Evolutionary conservation across 1,140 invertebrate genomes (phyloP).

Genomic region (Diuraphis noxia): DNA sequence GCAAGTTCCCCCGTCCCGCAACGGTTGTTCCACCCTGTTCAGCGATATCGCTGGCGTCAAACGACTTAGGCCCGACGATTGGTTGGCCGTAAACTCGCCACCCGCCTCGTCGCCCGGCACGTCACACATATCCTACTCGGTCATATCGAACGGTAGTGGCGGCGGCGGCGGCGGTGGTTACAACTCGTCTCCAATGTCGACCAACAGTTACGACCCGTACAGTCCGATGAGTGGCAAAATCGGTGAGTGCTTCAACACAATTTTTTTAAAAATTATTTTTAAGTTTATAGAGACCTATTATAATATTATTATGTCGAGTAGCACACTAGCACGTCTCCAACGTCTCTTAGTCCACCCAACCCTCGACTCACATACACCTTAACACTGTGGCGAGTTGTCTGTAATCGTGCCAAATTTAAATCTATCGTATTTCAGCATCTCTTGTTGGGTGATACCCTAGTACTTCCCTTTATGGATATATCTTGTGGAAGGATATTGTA

Average conservation of each 20-base stretch:
- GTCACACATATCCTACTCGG: constrained; percentile 64
- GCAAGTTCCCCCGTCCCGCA: constrained; percentile 30
- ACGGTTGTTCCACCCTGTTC: constrained; percentile 34
- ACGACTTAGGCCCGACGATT: constrained; percentile 64
- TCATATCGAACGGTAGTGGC: constrained; percentile 65
- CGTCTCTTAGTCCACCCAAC: neutral
- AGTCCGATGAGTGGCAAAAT: constrained; percentile 80
- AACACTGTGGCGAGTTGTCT: neutral
- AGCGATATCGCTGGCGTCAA: constrained; percentile 59
- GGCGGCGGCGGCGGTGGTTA: constrained; percentile 63
- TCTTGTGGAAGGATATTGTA: neutral
- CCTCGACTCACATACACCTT: no score
- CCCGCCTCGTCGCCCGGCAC: constrained; percentile 65
- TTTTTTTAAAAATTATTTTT: neutral
- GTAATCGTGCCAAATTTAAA: neutral
- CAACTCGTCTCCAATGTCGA: constrained; percentile 72
- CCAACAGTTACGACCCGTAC: constrained; percentile 82
- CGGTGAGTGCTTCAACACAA: constrained; percentile 66
- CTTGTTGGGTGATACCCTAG: neutral
- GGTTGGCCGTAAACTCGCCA: constrained; percentile 62
- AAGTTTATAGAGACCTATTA: neutral
- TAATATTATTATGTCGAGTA: neutral
- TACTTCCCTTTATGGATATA: neutral
- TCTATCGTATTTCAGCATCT: neutral
- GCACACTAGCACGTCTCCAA: no score